Evolutionary conservation across 2,113 vertebrate species (phyloP).

Genomic region (Sorex fumeus): DNA sequence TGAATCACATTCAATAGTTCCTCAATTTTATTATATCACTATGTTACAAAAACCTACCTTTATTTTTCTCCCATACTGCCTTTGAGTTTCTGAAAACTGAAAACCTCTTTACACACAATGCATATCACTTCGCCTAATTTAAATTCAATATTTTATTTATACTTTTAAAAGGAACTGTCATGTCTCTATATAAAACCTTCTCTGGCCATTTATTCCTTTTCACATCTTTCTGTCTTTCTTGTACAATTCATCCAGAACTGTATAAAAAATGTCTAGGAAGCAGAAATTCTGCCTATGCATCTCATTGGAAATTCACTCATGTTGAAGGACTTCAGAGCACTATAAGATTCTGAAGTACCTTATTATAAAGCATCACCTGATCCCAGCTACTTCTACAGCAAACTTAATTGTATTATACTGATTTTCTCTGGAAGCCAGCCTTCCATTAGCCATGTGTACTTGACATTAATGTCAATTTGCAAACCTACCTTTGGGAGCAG

Average conservation of each 20-base stretch:
- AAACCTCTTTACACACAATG: neutral
- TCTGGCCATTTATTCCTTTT: neutral
- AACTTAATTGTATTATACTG: neutral
- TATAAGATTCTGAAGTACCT: neutral
- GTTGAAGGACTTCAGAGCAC: neutral
- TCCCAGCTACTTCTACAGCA: neutral
- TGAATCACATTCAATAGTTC: neutral
- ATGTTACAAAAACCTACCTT: neutral
- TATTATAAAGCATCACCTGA: neutral
- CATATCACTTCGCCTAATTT: neutral
- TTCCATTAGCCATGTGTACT: neutral
- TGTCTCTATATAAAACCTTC: neutral
- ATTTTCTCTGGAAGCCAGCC: conserved; percentile 18
- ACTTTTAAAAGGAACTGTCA: neutral
- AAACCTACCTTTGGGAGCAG: neutral
- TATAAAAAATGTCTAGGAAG: neutral
- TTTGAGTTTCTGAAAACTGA: neutral
- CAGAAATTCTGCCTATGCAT: neutral
- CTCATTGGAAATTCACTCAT: neutral
- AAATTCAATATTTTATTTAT: conserved; percentile 36
- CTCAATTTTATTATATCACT: conserved; percentile 55
- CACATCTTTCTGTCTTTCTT: neutral
- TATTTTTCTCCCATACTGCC: neutral
- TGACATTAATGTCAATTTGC: neutral
- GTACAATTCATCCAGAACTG: neutral